Percentiles rank a stretch among this genome's conserved stretches.
phyloP scores from a whole-genome alignment of 2,797 vertebrate species.

The Diplodus sargus region DNA sequence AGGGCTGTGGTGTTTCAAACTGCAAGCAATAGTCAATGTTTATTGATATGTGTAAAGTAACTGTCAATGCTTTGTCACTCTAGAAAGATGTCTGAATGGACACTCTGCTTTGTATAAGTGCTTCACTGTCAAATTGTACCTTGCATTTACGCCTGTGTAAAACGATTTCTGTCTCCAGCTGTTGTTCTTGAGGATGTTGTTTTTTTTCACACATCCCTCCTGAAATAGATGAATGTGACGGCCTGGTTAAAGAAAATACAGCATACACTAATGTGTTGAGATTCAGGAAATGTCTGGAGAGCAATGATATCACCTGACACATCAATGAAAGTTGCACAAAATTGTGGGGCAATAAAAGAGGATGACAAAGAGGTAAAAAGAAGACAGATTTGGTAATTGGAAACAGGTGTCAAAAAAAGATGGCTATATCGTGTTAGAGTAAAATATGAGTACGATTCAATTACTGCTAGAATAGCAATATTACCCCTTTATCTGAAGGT shows the following conservation, averaged over 20 bases:
- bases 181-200: neutral
- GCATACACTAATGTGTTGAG: neutral
- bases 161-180: neutral
- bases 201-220: neutral
- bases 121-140: neutral
- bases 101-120: neutral
- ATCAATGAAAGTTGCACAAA: neutral
- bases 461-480: neutral
- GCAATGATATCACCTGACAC: neutral
- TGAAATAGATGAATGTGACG: constrained; percentile 3
- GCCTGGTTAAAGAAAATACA: neutral
- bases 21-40: constrained; percentile 25
- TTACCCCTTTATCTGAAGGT: too few species aligned
- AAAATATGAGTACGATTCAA: neutral
- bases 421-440: neutral
- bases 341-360: neutral
- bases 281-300: neutral
- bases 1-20: constrained; percentile 7
- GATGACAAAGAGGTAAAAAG: neutral
- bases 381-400: neutral
- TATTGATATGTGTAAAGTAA: constrained; percentile 18
- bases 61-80: neutral
- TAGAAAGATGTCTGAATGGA: neutral
- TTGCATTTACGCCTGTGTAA: neutral
- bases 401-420: neutral